Percentiles rank a stretch among this genome's conserved stretches.
These are phyloP conservation scores for Columbina picui DNA, from an alignment of 2,113 vertebrate species.

Conservation along the genomic window DNA sequence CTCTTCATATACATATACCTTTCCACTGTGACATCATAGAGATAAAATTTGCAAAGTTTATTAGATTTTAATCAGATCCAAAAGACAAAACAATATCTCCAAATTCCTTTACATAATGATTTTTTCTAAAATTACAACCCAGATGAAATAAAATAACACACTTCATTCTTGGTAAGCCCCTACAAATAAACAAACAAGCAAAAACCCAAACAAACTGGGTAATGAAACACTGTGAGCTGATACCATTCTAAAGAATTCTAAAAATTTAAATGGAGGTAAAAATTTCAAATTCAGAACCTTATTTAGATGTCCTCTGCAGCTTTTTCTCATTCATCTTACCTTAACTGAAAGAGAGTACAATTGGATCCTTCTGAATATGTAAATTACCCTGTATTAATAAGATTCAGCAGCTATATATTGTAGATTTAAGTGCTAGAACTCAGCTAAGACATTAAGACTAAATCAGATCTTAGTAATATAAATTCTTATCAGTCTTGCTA, in stretches of 20 bases:
- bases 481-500: constrained; percentile 75
- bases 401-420: constrained; percentile 69
- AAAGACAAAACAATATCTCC: not conserved
- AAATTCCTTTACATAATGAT: not conserved
- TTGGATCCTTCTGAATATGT: constrained; percentile 61
- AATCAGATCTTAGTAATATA: constrained; percentile 71
- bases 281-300: constrained; percentile 34
- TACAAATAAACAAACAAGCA: not conserved
- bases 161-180: not conserved
- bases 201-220: no score
- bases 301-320: constrained; percentile 27
- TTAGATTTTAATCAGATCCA: not conserved
- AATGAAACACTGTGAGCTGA: not conserved
- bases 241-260: not conserved
- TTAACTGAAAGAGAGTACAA: constrained; percentile 43
- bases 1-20: not conserved
- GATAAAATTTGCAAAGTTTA: not conserved
- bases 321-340: constrained; percentile 56
- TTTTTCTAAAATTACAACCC: not conserved
- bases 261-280: constrained; percentile 46
- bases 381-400: constrained; percentile 75
- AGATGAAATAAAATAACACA: not conserved
- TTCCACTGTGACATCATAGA: not conserved
- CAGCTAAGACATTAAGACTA: constrained; percentile 68
- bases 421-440: constrained; percentile 70